These are phyloP conservation scores for Chironomus striatipennis DNA, from an alignment of 1,140 invertebrate species.

Conservation along the genomic window DNA sequence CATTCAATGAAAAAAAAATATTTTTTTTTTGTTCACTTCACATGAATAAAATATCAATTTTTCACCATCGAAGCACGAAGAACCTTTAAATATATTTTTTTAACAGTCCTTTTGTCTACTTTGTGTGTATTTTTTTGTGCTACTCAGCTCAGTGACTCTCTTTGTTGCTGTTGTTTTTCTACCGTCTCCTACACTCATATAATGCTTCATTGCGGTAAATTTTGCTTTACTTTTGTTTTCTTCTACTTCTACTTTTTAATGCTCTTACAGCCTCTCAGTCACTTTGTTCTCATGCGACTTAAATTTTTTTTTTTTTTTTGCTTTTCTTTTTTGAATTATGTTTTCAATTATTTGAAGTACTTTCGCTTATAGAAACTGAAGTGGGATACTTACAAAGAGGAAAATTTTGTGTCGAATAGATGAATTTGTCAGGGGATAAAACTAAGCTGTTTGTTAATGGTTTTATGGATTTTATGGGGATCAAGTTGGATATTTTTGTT, in stretches of 20 bases:
- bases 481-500: no score
- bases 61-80: background rate
- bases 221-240: no score
- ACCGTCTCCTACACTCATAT: no score
- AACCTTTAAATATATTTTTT: no score
- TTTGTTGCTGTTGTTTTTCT: background rate
- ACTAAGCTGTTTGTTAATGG: no score
- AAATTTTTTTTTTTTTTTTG: no score
- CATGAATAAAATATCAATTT: conserved; percentile 24
- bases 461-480: no score
- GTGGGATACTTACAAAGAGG: background rate
- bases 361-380: background rate
- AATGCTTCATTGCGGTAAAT: no score
- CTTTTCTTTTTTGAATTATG: background rate
- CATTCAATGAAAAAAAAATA: background rate
- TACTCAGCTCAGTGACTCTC: background rate
- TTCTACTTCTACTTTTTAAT: background rate
- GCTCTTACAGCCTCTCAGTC: background rate
- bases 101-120: background rate
- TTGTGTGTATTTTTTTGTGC: background rate
- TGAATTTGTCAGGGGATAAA: no score
- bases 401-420: background rate
- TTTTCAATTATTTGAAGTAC: conserved; percentile 3
- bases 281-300: background rate
- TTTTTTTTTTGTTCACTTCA: background rate